These are phyloP conservation scores for Hycleus cichorii DNA, from an alignment of 1,140 invertebrate species.

Conservation along the genomic window DNA sequence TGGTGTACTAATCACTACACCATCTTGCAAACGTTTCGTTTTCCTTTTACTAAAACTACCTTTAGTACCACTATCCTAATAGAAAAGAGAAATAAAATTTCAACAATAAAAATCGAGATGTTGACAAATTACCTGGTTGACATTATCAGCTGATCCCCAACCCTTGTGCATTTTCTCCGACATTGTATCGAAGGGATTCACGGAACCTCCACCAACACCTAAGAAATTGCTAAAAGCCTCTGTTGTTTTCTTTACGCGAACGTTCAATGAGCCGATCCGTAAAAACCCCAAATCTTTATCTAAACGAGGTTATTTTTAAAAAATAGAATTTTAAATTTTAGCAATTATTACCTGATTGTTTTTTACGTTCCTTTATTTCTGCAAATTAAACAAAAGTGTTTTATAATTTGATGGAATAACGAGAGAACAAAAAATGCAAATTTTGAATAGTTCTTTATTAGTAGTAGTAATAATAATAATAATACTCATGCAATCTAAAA, in stretches of 20 bases:
- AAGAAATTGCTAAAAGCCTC: slow-evolving; percentile 84
- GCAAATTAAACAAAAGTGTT: slow-evolving; percentile 38
- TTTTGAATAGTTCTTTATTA: not conserved
- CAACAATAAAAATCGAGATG: slow-evolving; percentile 1
- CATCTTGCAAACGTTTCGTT: slow-evolving; percentile 44
- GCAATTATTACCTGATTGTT: slow-evolving; percentile 53
- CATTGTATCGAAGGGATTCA: slow-evolving; percentile 30
- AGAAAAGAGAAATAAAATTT: not conserved
- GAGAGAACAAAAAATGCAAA: not conserved
- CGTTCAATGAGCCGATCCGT: slow-evolving; percentile 84
- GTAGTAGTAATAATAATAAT: not conserved
- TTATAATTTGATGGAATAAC: slow-evolving; percentile 6
- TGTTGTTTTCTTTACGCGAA: slow-evolving; percentile 83
- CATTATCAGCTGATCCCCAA: slow-evolving; percentile 82
- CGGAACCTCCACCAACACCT: slow-evolving; percentile 56
- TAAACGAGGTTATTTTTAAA: slow-evolving; percentile 6
- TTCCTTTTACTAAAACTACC: slow-evolving; percentile 53
- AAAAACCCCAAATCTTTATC: slow-evolving; percentile 83
- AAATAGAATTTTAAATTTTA: not conserved
- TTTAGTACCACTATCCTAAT: slow-evolving; percentile 50
- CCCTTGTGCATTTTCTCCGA: slow-evolving; percentile 63
- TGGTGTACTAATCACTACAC: slow-evolving; percentile 50
- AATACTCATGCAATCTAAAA: not conserved
- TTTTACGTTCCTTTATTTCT: slow-evolving; percentile 68
- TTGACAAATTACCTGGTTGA: slow-evolving; percentile 51